These are phyloP conservation scores for Acanthopagrus latus DNA, from an alignment of 2,797 vertebrate genomes.

Conservation along the genomic window DNA sequence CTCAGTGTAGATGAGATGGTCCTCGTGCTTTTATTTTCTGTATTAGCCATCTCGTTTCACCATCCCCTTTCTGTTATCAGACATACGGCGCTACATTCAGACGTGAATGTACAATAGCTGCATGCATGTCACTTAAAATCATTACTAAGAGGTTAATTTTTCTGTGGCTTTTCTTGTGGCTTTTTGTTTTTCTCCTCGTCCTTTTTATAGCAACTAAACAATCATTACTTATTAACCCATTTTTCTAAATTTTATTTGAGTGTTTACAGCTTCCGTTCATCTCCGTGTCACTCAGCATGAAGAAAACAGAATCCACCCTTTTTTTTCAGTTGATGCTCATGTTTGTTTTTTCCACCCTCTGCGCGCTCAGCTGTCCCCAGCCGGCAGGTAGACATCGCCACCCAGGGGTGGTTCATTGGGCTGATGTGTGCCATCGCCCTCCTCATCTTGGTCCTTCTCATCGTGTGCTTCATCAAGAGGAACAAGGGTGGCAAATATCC, in stretches of 20 bases:
- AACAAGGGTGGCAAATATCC: constrained; percentile 99
- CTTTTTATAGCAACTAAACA: not conserved
- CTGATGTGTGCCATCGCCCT: constrained; percentile 98
- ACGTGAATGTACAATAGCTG: constrained; percentile 29
- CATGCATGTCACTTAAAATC: constrained; percentile 46
- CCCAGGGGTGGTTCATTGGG: constrained; percentile 99
- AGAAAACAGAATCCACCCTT: constrained; percentile 4
- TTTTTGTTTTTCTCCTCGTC: constrained; percentile 12
- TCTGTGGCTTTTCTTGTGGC: not conserved
- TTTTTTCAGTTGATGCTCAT: constrained; percentile 14
- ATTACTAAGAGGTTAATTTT: constrained; percentile 14
- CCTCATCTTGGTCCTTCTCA: constrained; percentile 95
- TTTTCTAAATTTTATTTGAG: constrained; percentile 36
- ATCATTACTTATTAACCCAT: constrained; percentile 55
- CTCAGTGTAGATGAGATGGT: constrained; percentile 60
- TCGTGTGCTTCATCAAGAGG: constrained; percentile 98
- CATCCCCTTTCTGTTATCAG: constrained; percentile 41
- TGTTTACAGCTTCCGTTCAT: constrained; percentile 40
- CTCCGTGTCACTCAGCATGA: constrained; percentile 45
- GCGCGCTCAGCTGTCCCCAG: constrained; percentile 89
- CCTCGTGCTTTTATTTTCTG: constrained; percentile 12
- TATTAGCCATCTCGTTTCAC: not conserved
- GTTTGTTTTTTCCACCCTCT: not conserved
- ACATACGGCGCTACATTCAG: constrained; percentile 15
- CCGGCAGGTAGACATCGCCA: constrained; percentile 96